Conservation (phyloP, 2,113 vertebrate genomes). For the Brachypodius melanocephalos region DNA sequence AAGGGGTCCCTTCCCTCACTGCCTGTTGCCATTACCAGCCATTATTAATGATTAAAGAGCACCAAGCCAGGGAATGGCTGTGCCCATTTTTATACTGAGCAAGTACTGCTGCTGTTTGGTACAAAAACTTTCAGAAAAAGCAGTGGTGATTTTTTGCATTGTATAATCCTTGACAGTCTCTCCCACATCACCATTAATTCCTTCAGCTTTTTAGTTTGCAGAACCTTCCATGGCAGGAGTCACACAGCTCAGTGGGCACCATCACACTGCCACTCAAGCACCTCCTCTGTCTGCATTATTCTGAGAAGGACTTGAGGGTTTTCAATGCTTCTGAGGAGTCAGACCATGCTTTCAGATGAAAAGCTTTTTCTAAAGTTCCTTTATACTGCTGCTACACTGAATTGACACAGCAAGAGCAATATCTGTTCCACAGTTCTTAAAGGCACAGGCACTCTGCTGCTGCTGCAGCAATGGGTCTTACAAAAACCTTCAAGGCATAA, state of each 20-base stretch:
- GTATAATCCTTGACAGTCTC: not conserved
- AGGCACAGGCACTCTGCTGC: not conserved
- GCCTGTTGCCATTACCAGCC: no score
- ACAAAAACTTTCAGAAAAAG: not conserved
- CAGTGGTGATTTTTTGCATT: rapidly evolving
- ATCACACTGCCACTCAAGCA: not conserved
- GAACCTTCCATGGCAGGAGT: not conserved
- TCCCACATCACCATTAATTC: not conserved
- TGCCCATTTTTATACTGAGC: not conserved
- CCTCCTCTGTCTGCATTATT: not conserved
- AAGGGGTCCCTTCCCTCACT: not conserved
- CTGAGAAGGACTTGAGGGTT: not conserved
- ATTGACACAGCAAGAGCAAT: not conserved
- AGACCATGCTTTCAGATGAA: not conserved
- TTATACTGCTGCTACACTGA: not conserved
- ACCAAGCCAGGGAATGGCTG: not conserved
- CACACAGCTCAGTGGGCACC: not conserved
- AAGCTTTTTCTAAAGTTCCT: not conserved
- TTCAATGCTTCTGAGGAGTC: not conserved
- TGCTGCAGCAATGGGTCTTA: not conserved
- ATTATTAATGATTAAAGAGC: not conserved
- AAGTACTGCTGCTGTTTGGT: not conserved
- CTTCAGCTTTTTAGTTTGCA: not conserved
- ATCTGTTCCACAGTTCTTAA: not conserved
- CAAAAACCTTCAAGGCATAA: not conserved